These are phyloP conservation scores for Butorides virescens DNA, from an alignment of 2,113 vertebrate species.

Conservation along the genomic window DNA sequence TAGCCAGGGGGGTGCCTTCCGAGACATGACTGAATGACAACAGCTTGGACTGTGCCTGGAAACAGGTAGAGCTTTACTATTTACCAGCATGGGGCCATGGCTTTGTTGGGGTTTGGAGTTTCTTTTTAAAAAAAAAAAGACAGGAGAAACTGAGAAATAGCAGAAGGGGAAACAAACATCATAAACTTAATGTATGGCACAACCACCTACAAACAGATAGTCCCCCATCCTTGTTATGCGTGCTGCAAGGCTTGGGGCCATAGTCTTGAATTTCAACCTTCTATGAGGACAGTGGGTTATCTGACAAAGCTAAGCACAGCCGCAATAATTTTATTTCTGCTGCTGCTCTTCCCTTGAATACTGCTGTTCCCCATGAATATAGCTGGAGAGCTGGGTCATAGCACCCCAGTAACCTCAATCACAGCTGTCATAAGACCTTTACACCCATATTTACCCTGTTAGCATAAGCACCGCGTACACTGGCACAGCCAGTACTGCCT, in stretches of 20 bases:
- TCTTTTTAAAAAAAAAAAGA: neutral
- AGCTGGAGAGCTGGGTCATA: neutral
- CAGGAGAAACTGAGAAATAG: neutral
- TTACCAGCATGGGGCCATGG: neutral
- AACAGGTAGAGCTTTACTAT: neutral
- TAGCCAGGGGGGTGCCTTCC: neutral
- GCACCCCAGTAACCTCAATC: neutral
- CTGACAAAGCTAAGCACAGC: neutral
- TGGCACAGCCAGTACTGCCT: neutral
- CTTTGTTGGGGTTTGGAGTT: neutral
- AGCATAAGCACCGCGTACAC: neutral
- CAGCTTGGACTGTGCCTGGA: neutral
- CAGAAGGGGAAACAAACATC: neutral
- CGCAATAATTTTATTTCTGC: neutral
- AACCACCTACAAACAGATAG: neutral
- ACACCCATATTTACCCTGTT: neutral
- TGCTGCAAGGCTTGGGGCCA: neutral
- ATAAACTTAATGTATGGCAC: neutral
- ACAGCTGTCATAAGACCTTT: neutral
- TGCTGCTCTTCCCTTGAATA: neutral
- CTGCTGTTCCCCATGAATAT: neutral
- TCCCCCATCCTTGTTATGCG: neutral
- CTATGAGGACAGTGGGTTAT: neutral
- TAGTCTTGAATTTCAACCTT: neutral
- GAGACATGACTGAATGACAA: neutral